Evolutionary conservation across 2,113 vertebrate genomes (phyloP).

Genomic region (Bothrops jararaca): DNA sequence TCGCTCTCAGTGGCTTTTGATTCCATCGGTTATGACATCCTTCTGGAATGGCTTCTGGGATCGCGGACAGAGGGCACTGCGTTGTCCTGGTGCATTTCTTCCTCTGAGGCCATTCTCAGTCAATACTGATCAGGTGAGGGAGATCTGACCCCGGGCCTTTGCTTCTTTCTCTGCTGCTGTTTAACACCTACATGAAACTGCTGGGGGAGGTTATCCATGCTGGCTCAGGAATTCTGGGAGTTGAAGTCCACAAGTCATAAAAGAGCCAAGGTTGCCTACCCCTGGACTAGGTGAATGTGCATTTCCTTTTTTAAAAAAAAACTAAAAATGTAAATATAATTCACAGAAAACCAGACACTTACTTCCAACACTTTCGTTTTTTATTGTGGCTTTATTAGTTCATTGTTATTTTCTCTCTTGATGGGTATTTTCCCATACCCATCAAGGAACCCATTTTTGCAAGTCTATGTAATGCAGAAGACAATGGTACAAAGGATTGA

Average conservation of each 20-base stretch:
- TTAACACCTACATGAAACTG: background rate
- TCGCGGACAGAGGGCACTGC: background rate
- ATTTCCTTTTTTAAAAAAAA: too few relatives aligned
- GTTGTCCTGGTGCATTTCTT: background rate
- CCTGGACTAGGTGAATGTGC: background rate
- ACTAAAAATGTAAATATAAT: background rate
- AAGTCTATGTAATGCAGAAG: background rate
- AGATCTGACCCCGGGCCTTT: background rate
- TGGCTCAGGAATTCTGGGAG: too few relatives aligned
- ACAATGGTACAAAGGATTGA: background rate
- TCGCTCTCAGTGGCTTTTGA: background rate
- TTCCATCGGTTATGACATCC: background rate
- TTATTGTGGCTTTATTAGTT: background rate
- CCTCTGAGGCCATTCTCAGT: background rate
- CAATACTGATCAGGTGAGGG: background rate
- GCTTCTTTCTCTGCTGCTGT: background rate
- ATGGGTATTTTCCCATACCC: background rate
- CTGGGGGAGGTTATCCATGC: background rate
- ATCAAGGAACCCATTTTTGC: background rate
- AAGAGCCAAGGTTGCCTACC: too few relatives aligned
- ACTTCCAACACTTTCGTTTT: background rate
- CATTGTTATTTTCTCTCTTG: background rate
- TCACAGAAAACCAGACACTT: background rate
- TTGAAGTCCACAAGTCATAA: too few relatives aligned
- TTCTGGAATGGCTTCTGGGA: background rate